Conservation (phyloP, 2,797 vertebrate genomes). For the Galagoides demidoff region DNA sequence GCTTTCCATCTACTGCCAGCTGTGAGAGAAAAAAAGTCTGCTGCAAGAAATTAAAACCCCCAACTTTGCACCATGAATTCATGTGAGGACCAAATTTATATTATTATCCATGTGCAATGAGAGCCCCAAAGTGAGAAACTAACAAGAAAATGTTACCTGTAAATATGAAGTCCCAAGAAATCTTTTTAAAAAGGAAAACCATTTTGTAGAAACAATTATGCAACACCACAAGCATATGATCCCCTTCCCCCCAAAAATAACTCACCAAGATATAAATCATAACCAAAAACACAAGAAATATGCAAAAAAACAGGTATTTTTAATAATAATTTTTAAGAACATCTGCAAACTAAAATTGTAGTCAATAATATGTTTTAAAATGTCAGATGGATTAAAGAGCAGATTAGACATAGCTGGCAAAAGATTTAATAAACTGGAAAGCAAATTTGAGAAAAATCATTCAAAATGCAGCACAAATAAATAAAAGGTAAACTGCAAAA, state of each 20-base stretch:
- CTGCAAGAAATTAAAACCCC: neutral
- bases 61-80: neutral
- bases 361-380: neutral
- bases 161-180: neutral
- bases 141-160: neutral
- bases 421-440: conserved; percentile 2
- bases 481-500: neutral
- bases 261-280: neutral
- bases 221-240: neutral
- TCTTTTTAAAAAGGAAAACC: neutral
- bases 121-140: neutral
- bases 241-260: neutral
- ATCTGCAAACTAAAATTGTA: neutral
- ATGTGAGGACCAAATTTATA: neutral
- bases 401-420: neutral
- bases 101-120: neutral
- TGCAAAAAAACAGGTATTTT: neutral
- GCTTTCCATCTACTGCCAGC: neutral
- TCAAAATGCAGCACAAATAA: neutral
- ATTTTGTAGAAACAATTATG: neutral
- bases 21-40: neutral
- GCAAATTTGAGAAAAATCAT: neutral
- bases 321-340: neutral
- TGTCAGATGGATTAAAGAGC: neutral
- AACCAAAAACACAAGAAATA: neutral